Base-by-base conservation (phyloP, 2,797 vertebrate species). In the Euthynnus affinis region DNA sequence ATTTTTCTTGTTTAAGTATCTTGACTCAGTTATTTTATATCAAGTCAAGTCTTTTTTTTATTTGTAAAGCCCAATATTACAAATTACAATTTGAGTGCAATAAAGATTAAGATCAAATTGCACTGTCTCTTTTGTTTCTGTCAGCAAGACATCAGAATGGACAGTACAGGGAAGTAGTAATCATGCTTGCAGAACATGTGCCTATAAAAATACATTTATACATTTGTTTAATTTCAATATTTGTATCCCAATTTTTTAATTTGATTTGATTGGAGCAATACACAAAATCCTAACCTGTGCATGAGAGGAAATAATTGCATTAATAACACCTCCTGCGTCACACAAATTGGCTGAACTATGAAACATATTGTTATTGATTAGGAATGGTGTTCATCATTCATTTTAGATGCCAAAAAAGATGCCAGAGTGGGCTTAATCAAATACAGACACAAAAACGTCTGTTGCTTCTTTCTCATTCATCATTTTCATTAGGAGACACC, bases 331-430 rank as follows among this genome's bases (percentile, higher is more conserved):
- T 25, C 6, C 66, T 57, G 51, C 25, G 6, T 80, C 53, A 60
- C 53, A 60, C n/a, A 14, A 12, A 58, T 77, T 66, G 69, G 44
- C 70, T 40, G 13, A 48, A 75, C 44, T 52, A 62, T 7, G 27
- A 58, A 59, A 49, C 49, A 42, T 58, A 78, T 81, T 65, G 51
- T 61, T 44, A 71, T 72, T 17, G 29, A 72, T 79, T 75, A 66
- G 46, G 9, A 55, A 9, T 22, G 44, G 14, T 27, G 46, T 72
- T 89, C 25, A 63, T 72, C 74, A 59, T 80, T 86, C 58, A 73
- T 59, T 85, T 77, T 14, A 37, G 48, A 60, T 49, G 59, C 51
- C 64, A 62, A 37, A 76, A 56, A 29, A 29, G 27, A 29, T 29
- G 27, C 10, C 69, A 3, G 62, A 60, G 58, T 49, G 71, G 18